These are phyloP conservation scores for Ciconia nigra DNA, from an alignment of 2,797 vertebrate species.

Conservation along the genomic window DNA sequence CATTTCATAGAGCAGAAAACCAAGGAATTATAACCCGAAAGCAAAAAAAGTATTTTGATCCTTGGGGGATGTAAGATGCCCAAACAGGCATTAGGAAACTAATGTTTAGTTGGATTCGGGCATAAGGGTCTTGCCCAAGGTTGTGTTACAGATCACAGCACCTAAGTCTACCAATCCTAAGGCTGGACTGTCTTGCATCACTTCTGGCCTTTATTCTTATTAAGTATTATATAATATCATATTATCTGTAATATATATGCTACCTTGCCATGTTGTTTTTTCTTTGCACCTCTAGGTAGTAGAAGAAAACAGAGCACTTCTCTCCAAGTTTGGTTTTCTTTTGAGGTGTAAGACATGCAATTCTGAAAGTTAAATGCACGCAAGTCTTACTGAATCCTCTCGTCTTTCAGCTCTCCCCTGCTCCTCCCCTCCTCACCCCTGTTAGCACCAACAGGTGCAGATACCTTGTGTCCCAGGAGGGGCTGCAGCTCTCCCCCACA, in stretches of 20 bases:
- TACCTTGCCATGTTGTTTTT: not conserved
- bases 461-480: not conserved
- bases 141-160: not conserved
- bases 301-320: not conserved
- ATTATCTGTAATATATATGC: not conserved
- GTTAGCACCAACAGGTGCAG: not conserved
- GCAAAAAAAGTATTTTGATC: not conserved
- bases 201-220: not conserved
- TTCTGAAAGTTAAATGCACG: not conserved
- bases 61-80: not conserved
- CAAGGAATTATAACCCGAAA: not conserved
- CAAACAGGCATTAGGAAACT: not conserved
- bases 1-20: not conserved
- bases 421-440: not conserved
- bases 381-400: not conserved
- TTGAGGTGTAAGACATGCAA: not conserved
- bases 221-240: not conserved
- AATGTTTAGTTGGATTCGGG: not conserved
- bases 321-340: not conserved
- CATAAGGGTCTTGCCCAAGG: not conserved
- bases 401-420: not conserved
- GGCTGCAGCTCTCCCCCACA: not conserved
- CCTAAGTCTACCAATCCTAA: not conserved
- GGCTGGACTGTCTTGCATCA: not conserved
- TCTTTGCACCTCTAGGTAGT: not conserved